Conservation (phyloP, 30 jellyfish, hydroid and myxozoan genomes). For the Cassiopea xamachana region DNA sequence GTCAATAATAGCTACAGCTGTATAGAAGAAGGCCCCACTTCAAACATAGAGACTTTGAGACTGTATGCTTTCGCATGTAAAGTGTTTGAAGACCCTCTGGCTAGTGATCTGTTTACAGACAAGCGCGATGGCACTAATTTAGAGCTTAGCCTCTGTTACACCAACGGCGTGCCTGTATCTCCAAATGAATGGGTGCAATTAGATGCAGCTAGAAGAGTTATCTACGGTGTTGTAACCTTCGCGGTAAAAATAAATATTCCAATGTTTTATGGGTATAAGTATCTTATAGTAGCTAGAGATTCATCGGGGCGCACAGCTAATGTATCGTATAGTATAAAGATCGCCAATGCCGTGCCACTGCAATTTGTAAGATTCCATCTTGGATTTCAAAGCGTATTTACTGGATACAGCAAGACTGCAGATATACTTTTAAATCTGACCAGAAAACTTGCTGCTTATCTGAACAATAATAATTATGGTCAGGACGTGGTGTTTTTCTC, state of each 20-base stretch:
- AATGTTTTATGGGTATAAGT: conserved; percentile 44
- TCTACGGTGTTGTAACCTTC: conserved; percentile 81
- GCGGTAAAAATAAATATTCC: conserved; percentile 61
- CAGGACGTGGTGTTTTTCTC: conserved; percentile 34
- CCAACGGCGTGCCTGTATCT: conserved; percentile 64
- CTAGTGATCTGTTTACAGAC: conserved; percentile 53
- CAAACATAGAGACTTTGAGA: conserved; percentile 15
- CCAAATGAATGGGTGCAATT: conserved; percentile 91
- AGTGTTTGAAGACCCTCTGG: conserved; percentile 37
- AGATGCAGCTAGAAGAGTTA: conserved; percentile 49
- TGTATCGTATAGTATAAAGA: conserved; percentile 65
- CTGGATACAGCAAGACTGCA: conserved; percentile 45
- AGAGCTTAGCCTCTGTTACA: conserved; percentile 40
- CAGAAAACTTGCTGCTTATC: conserved; percentile 25
- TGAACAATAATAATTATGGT: conserved; percentile 14
- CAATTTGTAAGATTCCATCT: conserved; percentile 54
- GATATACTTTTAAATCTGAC: conserved; percentile 60
- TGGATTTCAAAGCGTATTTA: conserved; percentile 66
- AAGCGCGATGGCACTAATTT: conserved; percentile 70
- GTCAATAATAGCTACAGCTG: conserved; percentile 75
- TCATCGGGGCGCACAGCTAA: conserved; percentile 96
- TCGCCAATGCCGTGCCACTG: conserved; percentile 54
- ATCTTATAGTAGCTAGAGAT: conserved; percentile 83
- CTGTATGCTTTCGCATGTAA: conserved; percentile 78
- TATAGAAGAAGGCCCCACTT: conserved; percentile 87